These are phyloP conservation scores for Scaeva pyrastri DNA, from an alignment of 2,888 invertebrate species.

Conservation along the genomic window DNA sequence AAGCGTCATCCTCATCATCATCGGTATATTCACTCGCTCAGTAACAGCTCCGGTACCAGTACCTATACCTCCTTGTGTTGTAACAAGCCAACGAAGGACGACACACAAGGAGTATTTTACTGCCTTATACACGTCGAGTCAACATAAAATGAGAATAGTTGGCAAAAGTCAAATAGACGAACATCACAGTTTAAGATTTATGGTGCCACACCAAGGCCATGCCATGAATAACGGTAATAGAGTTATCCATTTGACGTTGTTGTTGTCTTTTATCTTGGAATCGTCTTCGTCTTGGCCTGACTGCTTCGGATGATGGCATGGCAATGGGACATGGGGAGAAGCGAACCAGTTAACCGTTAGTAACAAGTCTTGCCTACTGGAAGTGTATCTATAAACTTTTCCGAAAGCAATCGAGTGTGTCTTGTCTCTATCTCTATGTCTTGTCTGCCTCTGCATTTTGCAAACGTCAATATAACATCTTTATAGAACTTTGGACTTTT, in stretches of 20 bases:
- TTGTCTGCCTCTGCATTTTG: constrained; percentile 37
- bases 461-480: constrained; percentile 9
- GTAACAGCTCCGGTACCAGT: too few species aligned
- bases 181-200: constrained; percentile 57
- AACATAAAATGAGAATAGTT: constrained; percentile 56
- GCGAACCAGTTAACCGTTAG: constrained; percentile 18
- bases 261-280: constrained; percentile 1
- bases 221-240: constrained; percentile 48
- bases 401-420: constrained; percentile 47
- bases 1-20: not conserved
- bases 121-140: constrained; percentile 57
- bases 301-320: constrained; percentile 6
- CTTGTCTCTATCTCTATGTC: not conserved
- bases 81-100: constrained; percentile 33
- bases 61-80: constrained; percentile 23
- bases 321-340: not conserved
- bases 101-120: constrained; percentile 27
- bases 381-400: constrained; percentile 27
- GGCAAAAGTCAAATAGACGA: constrained; percentile 59
- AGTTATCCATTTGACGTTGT: constrained; percentile 7
- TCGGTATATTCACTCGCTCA: too few species aligned
- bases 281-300: constrained; percentile 2
- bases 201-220: constrained; percentile 24
- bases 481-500: constrained; percentile 24
- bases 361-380: constrained; percentile 44